Percentiles rank a stretch among this genome's conserved stretches.
These are phyloP conservation scores for Boulengeromyrus knoepffleri DNA, from an alignment of 2,113 vertebrate genomes.

Conservation along the genomic window DNA sequence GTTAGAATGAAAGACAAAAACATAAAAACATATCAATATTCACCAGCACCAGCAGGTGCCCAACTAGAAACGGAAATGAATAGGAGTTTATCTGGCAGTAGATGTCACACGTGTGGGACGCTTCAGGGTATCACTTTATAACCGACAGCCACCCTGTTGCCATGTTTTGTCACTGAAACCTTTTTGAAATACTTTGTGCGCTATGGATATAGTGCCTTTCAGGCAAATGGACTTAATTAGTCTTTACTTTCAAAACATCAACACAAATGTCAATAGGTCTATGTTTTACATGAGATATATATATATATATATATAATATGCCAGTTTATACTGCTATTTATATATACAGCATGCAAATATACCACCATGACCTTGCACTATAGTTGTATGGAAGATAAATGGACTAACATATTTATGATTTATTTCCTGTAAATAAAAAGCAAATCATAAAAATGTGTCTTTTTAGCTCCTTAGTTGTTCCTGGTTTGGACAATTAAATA, in stretches of 20 bases:
- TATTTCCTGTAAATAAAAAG: neutral
- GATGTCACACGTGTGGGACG: neutral
- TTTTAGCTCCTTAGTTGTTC: neutral
- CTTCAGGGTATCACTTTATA: neutral
- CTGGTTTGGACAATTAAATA: neutral
- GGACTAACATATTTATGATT: neutral
- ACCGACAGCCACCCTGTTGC: neutral
- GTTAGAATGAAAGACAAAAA: conserved; percentile 1
- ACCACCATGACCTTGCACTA: neutral
- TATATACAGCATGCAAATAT: neutral
- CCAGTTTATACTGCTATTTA: neutral
- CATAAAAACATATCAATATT: conserved; percentile 5
- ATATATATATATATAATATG: neutral
- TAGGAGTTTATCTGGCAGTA: neutral
- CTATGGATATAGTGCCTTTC: neutral
- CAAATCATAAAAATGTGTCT: neutral
- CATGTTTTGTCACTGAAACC: neutral
- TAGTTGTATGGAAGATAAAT: neutral
- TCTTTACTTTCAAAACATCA: neutral
- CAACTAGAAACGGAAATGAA: neutral
- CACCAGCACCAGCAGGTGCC: neutral
- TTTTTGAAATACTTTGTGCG: neutral
- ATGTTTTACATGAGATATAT: neutral
- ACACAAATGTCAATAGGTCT: neutral
- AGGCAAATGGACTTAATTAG: neutral